A percentile compares a stretch with the other conserved stretches of the same genome.
Evolutionary conservation across 2,113 vertebrate species (phyloP).

Genomic region (Acanthisitta chloris): DNA sequence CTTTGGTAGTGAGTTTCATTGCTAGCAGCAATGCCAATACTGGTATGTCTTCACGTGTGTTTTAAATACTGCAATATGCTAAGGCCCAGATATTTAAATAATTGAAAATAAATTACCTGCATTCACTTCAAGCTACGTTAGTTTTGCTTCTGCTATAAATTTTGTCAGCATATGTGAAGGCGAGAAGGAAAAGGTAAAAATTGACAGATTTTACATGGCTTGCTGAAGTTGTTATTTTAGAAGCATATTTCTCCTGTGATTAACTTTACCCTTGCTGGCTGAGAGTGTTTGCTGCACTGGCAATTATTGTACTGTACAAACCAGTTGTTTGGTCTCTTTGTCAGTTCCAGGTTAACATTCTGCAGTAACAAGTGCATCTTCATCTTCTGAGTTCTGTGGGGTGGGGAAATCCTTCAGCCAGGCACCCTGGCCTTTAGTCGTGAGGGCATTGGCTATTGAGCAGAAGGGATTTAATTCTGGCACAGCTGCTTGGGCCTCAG

Average conservation of each 20-base stretch:
- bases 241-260: background rate
- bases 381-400: background rate
- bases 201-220: background rate
- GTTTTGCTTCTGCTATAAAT: background rate
- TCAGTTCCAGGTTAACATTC: background rate
- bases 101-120: background rate
- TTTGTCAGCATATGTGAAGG: background rate
- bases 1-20: slow-evolving; percentile 96
- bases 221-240: background rate
- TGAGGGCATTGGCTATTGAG: background rate
- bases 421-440: background rate
- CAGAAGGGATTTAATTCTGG: background rate
- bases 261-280: background rate
- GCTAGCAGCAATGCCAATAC: slow-evolving; percentile 95
- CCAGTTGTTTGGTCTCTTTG: background rate
- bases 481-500: background rate
- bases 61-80: background rate
- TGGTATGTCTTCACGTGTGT: slow-evolving; percentile 66
- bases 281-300: rapidly evolving
- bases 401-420: background rate
- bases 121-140: background rate
- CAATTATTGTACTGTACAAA: background rate
- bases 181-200: background rate
- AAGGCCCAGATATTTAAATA: background rate
- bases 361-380: background rate